Conservation (phyloP, 2,797 vertebrate species). For the Peromyscus melanophrys region DNA sequence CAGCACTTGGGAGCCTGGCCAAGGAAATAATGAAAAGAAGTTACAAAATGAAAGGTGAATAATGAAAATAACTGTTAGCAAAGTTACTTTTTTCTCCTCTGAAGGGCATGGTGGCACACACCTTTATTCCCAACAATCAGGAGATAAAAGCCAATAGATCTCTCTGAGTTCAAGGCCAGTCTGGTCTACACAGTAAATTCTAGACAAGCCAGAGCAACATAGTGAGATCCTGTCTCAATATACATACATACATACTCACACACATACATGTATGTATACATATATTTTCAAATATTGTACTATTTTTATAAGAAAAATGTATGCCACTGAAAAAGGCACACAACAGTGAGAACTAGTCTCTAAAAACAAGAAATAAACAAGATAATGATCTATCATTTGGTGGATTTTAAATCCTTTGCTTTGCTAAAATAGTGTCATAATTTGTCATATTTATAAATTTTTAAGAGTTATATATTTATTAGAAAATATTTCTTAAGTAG, state of each 20-base stretch:
- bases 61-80: not conserved
- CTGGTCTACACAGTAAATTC: not conserved
- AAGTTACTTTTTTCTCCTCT: too few relatives aligned
- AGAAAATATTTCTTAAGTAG: constrained; percentile 49
- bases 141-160: not conserved
- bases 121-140: not conserved
- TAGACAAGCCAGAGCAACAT: not conserved
- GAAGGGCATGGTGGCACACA: not conserved
- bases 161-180: not conserved
- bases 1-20: not conserved
- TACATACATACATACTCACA: not conserved
- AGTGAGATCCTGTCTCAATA: not conserved
- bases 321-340: not conserved
- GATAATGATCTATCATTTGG: not conserved
- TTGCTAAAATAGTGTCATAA: constrained; percentile 45
- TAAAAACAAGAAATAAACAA: not conserved
- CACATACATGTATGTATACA: not conserved
- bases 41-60: not conserved
- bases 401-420: constrained; percentile 54
- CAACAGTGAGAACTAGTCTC: not conserved
- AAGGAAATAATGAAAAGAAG: not conserved
- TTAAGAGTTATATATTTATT: constrained; percentile 47
- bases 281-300: not conserved
- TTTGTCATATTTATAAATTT: constrained; percentile 37
- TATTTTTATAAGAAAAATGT: not conserved